Percentiles rank a stretch among this genome's conserved stretches.
phyloP scores from a whole-genome alignment of 2,888 invertebrate genomes.

The Melanophora roralis region DNA sequence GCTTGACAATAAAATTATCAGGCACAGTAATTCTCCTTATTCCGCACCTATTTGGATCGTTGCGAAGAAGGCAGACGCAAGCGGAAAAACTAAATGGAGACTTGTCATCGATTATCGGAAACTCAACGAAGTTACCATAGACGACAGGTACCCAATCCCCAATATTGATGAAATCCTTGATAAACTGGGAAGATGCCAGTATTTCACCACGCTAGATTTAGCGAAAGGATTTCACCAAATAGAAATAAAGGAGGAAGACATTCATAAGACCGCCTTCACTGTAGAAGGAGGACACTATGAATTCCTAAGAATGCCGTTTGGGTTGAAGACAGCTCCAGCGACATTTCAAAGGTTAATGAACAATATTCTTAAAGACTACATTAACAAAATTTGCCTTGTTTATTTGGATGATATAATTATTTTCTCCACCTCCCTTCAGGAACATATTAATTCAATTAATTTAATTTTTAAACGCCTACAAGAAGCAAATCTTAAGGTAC shows the following conservation, averaged over 20 bases:
- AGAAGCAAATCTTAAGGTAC: conserved; percentile 49
- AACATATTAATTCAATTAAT: conserved; percentile 39
- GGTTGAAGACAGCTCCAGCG: conserved; percentile 61
- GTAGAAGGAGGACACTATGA: conserved; percentile 57
- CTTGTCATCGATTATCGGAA: conserved; percentile 45
- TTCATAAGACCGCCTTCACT: conserved; percentile 58
- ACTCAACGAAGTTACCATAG: conserved; percentile 41
- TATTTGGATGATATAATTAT: conserved; percentile 61
- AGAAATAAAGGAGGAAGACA: conserved; percentile 45
- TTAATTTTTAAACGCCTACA: conserved; percentile 25
- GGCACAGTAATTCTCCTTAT: conserved; percentile 37
- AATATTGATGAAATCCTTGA: conserved; percentile 49
- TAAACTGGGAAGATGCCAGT: conserved; percentile 46
- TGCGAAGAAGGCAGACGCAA: conserved; percentile 34
- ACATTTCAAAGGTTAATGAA: conserved; percentile 63
- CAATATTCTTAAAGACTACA: conserved; percentile 45
- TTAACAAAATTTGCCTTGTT: conserved; percentile 55
- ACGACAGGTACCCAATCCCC: conserved; percentile 38
- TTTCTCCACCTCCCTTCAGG: conserved; percentile 49
- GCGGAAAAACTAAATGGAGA: conserved; percentile 38
- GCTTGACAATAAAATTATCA: conserved; percentile 32
- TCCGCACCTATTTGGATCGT: conserved; percentile 33
- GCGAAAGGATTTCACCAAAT: conserved; percentile 63
- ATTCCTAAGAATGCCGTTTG: conserved; percentile 61
- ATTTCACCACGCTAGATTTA: conserved; percentile 59